Base-by-base conservation (phyloP, 2,888 invertebrate genomes). In the Brenthis ino region DNA sequence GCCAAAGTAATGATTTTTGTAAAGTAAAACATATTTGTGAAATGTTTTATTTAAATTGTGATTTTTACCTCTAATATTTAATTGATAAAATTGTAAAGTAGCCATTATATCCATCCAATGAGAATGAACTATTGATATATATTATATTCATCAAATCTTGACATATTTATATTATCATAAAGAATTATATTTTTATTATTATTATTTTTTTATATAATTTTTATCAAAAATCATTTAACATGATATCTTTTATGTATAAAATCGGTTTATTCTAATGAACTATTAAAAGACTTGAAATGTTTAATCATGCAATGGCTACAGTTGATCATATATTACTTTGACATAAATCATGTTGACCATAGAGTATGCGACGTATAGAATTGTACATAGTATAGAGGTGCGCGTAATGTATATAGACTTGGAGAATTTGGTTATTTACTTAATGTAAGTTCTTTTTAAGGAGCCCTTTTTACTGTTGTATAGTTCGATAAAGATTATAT, bases 401-500 rank as follows among this genome's bases (percentile, higher is more conserved):
- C 73, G 73, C 71, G 71, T 75, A 76, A 72, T 83, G 85, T 88
- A 87, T 72, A 85, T 85, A 87, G 76, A 77, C 81, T 77, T 82
- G 79, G 78, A 82, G 75, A 83, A 80, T 81, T 80, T 82, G 82
- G 78, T 82, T 86, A 82, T 85, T 77, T 81, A 80, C 77, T 80
- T 80, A 81, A 80, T 79, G 79, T 80, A 80, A 81, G 79, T 80
- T 84, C 80, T 84, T 84, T 84, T 85, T 79, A 83, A 85, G 83
- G 74, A 75, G 72, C 81, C 78, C 80, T 82, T 82, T 84, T 86
- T 86, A 88, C 90, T 91, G 91, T 91, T 92, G 91, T 92, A 91
- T 91, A 91, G 88, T 87, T 91, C 82, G 85, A 87, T 88, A 86
- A 89, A 88, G 85, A 87, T 88, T 88, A 88, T 84, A 89, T 91